Evolutionary conservation across 2,113 vertebrate species (phyloP), one percentile per base, ranked within the genome.

Genomic region (Anarrhichthys ocellatus): DNA sequence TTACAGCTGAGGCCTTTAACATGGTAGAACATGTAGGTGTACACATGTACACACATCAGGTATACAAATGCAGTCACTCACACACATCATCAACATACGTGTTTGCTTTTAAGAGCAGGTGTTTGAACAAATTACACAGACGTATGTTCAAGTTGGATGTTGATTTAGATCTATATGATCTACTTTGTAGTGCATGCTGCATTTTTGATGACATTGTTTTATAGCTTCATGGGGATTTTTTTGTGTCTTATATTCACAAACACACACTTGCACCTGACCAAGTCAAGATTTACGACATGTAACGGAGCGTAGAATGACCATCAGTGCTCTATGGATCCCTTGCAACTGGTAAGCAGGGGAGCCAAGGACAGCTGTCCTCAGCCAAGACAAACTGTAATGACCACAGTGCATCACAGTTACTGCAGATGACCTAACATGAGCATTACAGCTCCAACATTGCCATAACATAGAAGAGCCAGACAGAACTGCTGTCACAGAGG

Each of bases 401-500:
- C 63, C 50, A 64, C 17, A 78, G 84, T 86, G 71, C 81, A 88
- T 92, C 89, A 89, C 50, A 20, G 85, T 84, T 82, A 83, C 65
- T 63, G 56, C 63, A 68, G 64, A 69, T 27, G 44, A 70, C 61
- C 78, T 27, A 48, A 50, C 42, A 8, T 29, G 62, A 40, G 74
- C 44, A 62, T 78, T 80, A 83, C 64, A 48, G 79, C 73, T 42
- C 2, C 15, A 50, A 67, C 76, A 29, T 67, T 62, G 62, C 80
- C 29, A 4, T 29, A 50, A 71, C 58, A 52, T 11, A 24, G n/a
- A 61, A 8, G 32, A 48, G 22, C 27, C 72, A 69, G 50, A 65
- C 34, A 52, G 71, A 65, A 64, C 29, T 46, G 81, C 42, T 54
- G 62, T 64, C 9, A 7, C 62, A 56, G 73, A 82, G 46, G 80